Base-by-base conservation (phyloP, 2,113 vertebrate species). In the Phrynosoma platyrhinos region DNA sequence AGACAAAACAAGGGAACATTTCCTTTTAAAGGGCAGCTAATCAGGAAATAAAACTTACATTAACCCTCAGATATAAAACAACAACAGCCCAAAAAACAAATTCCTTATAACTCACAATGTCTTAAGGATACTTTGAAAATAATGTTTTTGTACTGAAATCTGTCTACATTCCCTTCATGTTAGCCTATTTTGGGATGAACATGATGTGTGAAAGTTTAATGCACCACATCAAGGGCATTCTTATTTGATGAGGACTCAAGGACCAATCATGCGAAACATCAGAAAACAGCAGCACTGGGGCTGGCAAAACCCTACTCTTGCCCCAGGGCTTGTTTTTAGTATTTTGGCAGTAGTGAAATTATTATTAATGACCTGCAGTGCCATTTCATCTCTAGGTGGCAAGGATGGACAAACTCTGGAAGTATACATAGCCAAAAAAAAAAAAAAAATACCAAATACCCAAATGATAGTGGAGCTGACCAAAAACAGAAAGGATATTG, bases 31-130 rank as follows among this genome's bases (percentile, higher is more conserved):
- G 91, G 79, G 82, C 64, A 75, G 81, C 36, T 66, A 84, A 79
- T 89, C 64, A 88, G 90, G 78, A 92, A 78, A 91, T 84, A 90
- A 87, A 87, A 72, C 2, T 92, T 85, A 89, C 25, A 71, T 84
- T 84, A 79, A 91, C 83, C 79, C 88, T 78, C 52, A 93, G 79
- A 92, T 94, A 88, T 87, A 52, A 27, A 27, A 78, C n/a, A 88
- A 30, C 72, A 36, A 36, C 36, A 36, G 36, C 36, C 36, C 36
- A 36, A 36, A 36, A 36, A 36, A 36, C 36, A 36, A 36, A 91
- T 94, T 21, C 79, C 71, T 3, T 36, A 12, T 13, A 68, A 8
- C 8, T 27, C 64, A n/a, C 25, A 52, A 52, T 42, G 2, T 71
- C 89, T 93, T 30, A 25, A 40, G 9, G 23, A 53, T 27, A 62